These are phyloP conservation scores for Neosilurus hyrtlii DNA, from an alignment of 2,797 vertebrate species.

Conservation along the genomic window DNA sequence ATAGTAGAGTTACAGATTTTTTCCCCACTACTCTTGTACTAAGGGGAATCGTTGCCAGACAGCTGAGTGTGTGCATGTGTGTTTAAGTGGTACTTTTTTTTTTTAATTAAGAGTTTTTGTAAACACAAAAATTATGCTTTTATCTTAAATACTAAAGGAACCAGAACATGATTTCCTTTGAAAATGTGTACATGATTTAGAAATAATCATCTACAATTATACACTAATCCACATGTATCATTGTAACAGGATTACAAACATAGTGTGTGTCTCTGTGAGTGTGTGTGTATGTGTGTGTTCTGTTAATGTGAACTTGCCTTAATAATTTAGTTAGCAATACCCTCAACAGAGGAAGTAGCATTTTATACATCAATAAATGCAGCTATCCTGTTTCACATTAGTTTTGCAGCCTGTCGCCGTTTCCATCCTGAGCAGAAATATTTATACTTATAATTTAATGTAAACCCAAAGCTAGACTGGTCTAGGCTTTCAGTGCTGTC, in stretches of 20 bases:
- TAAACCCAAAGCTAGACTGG: not conserved
- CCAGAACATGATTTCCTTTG: not conserved
- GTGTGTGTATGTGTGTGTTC: not conserved
- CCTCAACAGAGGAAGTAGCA: not conserved
- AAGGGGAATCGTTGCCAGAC: slow-evolving; percentile 1
- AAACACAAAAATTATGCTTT: not conserved
- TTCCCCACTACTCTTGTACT: not conserved
- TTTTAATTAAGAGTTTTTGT: not conserved
- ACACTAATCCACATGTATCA: not conserved
- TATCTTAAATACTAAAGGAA: not conserved
- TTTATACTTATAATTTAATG: not conserved
- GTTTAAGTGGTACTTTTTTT: not conserved
- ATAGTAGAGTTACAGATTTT: slow-evolving; percentile 8
- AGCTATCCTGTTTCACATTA: not conserved
- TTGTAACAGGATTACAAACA: not conserved
- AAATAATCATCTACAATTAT: not conserved
- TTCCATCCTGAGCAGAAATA: not conserved
- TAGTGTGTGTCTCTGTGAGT: not conserved
- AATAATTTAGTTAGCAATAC: not conserved
- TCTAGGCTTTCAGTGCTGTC: not conserved
- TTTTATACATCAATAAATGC: not conserved
- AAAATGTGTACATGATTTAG: not conserved
- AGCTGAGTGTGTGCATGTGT: slow-evolving; percentile 13
- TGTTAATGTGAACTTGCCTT: not conserved
- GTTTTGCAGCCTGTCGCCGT: not conserved